phyloP scores from a whole-genome alignment of 1,140 invertebrate species.

The Drosophila gunungcola region DNA sequence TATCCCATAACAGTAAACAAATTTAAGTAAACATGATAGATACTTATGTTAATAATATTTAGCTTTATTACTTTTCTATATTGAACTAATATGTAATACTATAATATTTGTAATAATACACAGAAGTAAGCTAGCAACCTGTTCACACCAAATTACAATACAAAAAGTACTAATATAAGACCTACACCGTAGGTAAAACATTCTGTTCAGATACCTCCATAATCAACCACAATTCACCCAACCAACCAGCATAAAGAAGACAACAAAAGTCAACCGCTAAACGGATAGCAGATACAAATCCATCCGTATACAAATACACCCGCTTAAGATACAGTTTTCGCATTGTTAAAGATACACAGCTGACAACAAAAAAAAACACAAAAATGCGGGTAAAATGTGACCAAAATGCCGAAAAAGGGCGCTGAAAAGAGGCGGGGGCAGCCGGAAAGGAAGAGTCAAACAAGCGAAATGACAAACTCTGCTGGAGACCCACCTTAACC shows the following conservation, averaged over 20 bases:
- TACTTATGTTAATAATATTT: too few species aligned
- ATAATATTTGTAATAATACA: too few species aligned
- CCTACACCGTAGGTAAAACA: not conserved
- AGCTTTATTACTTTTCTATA: too few species aligned
- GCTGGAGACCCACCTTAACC: constrained; percentile 11
- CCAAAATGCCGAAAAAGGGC: constrained; percentile 62
- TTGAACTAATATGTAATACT: too few species aligned
- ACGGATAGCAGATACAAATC: constrained; percentile 52
- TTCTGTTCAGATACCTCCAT: constrained; percentile 6
- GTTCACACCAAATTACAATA: too few species aligned
- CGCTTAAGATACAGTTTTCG: constrained; percentile 71
- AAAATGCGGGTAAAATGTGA: constrained; percentile 72
- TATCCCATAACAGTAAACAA: too few species aligned
- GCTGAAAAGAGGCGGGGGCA: not conserved
- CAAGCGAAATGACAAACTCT: constrained; percentile 73
- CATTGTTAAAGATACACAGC: constrained; percentile 53
- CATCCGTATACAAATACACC: constrained; percentile 52
- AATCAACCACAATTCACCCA: constrained; percentile 9
- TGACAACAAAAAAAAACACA: constrained; percentile 24
- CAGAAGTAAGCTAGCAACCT: too few species aligned
- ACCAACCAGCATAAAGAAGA: constrained; percentile 32
- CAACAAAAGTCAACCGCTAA: constrained; percentile 43
- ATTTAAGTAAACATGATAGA: too few species aligned
- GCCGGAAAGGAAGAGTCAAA: constrained; percentile 25
- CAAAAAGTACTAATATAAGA: too few species aligned